A percentile compares a stretch with the other conserved stretches of the same genome.
Conservation (phyloP, 2,888 invertebrate species). For the Lithophane socia region DNA sequence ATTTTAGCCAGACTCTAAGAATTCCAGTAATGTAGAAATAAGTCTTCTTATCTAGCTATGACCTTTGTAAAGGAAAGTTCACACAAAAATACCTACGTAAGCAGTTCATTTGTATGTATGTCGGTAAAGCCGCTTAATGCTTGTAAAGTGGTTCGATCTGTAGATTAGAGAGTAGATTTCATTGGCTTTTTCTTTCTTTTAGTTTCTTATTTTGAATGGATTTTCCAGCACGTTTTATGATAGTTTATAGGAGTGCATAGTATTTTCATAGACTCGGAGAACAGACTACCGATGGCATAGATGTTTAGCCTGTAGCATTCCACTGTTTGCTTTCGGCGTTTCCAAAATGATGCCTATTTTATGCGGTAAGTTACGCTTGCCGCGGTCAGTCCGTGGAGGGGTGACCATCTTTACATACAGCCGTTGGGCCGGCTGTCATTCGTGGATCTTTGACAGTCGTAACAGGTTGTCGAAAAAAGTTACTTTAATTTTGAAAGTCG, state of each 20-base stretch:
- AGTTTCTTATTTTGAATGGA: constrained; percentile 7
- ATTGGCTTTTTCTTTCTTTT: constrained; percentile 33
- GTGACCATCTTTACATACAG: too few species aligned
- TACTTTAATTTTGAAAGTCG: too few species aligned
- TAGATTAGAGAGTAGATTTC: constrained; percentile 29
- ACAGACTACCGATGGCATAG: not conserved
- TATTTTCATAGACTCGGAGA: too few species aligned
- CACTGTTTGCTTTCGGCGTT: too few species aligned
- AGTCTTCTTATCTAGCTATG: not conserved
- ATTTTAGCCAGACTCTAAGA: too few species aligned
- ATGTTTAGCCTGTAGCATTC: not conserved
- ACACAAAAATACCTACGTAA: constrained; percentile 25
- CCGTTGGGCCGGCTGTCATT: too few species aligned
- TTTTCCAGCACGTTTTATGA: not conserved
- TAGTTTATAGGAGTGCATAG: not conserved
- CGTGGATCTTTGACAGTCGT: too few species aligned
- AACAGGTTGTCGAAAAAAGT: too few species aligned
- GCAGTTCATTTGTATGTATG: constrained; percentile 52
- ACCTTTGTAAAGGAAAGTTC: constrained; percentile 11
- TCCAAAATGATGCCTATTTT: too few species aligned
- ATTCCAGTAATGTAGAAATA: not conserved
- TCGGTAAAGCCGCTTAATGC: constrained; percentile 44
- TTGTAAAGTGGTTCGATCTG: constrained; percentile 52
- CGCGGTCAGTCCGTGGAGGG: too few species aligned
- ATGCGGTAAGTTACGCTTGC: too few species aligned